These are phyloP conservation scores for Pedetes capensis DNA, from an alignment of 2,113 vertebrate genomes.

Conservation along the genomic window DNA sequence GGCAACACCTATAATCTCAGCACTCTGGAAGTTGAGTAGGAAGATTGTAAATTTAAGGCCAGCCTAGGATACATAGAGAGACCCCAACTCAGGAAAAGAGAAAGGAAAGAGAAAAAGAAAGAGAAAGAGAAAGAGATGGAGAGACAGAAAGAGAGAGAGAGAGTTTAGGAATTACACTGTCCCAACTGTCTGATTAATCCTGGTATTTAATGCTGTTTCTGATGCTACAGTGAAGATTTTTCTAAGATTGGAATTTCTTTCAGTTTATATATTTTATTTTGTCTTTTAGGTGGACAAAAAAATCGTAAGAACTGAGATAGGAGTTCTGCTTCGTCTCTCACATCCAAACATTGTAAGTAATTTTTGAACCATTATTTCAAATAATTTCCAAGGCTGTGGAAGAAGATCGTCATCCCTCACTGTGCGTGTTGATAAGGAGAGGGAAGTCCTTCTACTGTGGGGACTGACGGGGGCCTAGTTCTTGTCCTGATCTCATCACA, in stretches of 20 bases:
- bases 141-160: background rate
- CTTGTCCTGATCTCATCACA: background rate
- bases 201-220: background rate
- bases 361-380: conserved; percentile 40
- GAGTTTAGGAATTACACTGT: background rate
- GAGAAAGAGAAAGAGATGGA: background rate
- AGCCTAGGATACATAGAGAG: background rate
- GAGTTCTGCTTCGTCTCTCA: conserved; percentile 91
- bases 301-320: conserved; percentile 92
- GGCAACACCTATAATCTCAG: background rate
- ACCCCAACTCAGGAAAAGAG: too few relatives aligned
- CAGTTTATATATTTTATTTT: conserved; percentile 54
- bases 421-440: background rate
- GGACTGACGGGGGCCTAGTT: fast-evolving
- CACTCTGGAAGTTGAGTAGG: background rate
- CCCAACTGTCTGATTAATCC: background rate
- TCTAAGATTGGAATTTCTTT: conserved; percentile 13
- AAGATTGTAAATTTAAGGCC: background rate
- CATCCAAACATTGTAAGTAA: conserved; percentile 93
- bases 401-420: background rate
- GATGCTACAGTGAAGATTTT: background rate
- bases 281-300: conserved; percentile 91
- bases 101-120: background rate
- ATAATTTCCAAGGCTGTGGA: background rate
- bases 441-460: too few relatives aligned